phyloP scores from a whole-genome alignment of 2,888 invertebrate species.

The Callyntrura guangdongensis region DNA sequence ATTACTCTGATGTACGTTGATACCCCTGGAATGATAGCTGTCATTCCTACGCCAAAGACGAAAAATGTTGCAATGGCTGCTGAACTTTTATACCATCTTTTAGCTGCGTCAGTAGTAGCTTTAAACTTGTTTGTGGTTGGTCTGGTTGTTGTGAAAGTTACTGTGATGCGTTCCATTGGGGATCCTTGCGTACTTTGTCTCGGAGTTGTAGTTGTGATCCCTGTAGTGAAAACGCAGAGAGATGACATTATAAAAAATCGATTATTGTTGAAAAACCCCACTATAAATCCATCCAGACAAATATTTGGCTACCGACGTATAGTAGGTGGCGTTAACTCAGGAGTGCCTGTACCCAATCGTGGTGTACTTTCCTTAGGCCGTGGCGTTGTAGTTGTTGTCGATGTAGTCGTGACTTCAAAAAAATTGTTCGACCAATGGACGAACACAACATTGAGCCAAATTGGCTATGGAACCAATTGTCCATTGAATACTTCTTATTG shows the following conservation, averaged over 20 bases:
- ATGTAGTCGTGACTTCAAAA: conserved; percentile 23
- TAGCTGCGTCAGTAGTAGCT: background rate
- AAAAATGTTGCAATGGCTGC: conserved; percentile 52
- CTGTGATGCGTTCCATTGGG: background rate
- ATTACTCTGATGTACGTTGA: background rate
- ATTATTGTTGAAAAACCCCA: background rate
- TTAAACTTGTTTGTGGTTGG: background rate
- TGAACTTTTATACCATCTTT: conserved; percentile 42
- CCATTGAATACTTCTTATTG: no score
- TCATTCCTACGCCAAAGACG: conserved; percentile 4
- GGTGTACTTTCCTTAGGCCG: background rate
- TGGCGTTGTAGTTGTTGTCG: conserved; percentile 41
- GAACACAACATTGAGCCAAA: conserved; percentile 33
- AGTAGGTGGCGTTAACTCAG: background rate
- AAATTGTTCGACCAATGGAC: background rate
- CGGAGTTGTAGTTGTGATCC: background rate
- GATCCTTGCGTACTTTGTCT: background rate
- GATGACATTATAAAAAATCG: no score
- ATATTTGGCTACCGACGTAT: background rate
- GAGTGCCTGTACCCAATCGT: background rate
- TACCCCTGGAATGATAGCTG: conserved; percentile 12
- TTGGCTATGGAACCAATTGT: background rate
- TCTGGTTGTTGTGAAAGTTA: conserved; percentile 11
- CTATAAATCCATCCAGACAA: background rate
- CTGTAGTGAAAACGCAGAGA: no score